Conservation (phyloP, 2,113 vertebrate genomes). For the Bagarius yarrelli region DNA sequence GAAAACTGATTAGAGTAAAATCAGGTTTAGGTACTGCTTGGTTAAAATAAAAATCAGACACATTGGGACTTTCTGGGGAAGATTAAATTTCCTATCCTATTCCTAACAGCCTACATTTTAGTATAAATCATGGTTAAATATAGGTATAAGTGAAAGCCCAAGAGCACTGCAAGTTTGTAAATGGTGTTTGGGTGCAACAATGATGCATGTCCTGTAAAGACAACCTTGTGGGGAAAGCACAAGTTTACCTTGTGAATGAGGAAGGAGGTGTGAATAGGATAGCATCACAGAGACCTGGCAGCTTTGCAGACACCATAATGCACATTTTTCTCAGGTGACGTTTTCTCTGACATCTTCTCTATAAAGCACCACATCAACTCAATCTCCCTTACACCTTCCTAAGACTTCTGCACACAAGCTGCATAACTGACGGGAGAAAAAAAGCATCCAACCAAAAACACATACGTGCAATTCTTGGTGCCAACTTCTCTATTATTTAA, state of each 20-base stretch:
- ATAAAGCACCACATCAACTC: slow-evolving; percentile 34
- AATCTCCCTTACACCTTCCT: background rate
- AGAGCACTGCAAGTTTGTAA: slow-evolving; percentile 40
- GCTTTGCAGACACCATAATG: slow-evolving; percentile 35
- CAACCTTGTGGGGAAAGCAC: slow-evolving; percentile 33
- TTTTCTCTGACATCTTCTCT: slow-evolving; percentile 35
- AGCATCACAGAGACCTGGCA: slow-evolving; percentile 49
- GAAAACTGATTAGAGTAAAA: background rate
- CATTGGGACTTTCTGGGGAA: background rate
- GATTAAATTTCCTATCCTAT: no score
- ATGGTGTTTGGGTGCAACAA: slow-evolving; percentile 38
- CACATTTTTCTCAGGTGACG: slow-evolving; percentile 32
- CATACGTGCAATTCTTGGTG: background rate
- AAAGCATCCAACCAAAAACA: background rate
- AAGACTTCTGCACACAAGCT: slow-evolving; percentile 2
- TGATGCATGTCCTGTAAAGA: slow-evolving; percentile 41
- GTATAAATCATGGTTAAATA: slow-evolving; percentile 19
- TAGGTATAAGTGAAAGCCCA: slow-evolving; percentile 21
- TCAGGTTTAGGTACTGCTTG: background rate
- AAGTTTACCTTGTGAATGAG: slow-evolving; percentile 33
- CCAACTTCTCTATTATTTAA: no score
- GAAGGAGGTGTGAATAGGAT: slow-evolving; percentile 54
- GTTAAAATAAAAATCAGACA: background rate
- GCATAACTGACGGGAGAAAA: background rate
- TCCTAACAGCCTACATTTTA: slow-evolving; percentile 6